These are phyloP conservation scores for Melanostoma scalare DNA, from an alignment of 2,888 invertebrate species.

Conservation along the genomic window DNA sequence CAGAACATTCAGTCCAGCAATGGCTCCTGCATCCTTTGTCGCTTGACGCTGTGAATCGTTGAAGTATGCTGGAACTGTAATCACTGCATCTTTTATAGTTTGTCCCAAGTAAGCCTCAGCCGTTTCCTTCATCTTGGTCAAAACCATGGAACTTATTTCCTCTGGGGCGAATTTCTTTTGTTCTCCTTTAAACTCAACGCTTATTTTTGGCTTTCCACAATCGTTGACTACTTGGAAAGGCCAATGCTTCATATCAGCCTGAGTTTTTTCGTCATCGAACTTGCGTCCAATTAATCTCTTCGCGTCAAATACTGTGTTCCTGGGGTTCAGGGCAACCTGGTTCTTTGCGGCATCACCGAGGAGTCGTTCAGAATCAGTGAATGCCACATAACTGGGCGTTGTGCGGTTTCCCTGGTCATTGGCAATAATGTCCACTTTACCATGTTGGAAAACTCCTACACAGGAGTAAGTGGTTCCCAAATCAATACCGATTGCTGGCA, in stretches of 20 bases:
- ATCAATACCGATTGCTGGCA: slow-evolving; percentile 90
- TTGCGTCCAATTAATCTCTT: slow-evolving; percentile 95
- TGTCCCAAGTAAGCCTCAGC: slow-evolving; percentile 94
- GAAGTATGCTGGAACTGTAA: slow-evolving; percentile 95
- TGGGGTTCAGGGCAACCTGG: slow-evolving; percentile 92
- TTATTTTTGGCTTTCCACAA: slow-evolving; percentile 90
- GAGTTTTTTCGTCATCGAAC: slow-evolving; percentile 93
- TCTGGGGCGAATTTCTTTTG: slow-evolving; percentile 93
- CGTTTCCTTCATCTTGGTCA: slow-evolving; percentile 96
- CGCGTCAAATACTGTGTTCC: slow-evolving; percentile 94
- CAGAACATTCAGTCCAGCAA: slow-evolving; percentile 94
- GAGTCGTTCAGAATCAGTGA: slow-evolving; percentile 92
- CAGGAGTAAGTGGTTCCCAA: slow-evolving; percentile 94
- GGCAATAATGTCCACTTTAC: slow-evolving; percentile 92
- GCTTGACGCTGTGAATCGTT: slow-evolving; percentile 94
- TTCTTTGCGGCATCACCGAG: slow-evolving; percentile 91
- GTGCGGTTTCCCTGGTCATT: slow-evolving; percentile 92
- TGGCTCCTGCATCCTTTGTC: slow-evolving; percentile 96
- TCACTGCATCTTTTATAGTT: slow-evolving; percentile 91
- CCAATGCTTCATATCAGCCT: slow-evolving; percentile 96
- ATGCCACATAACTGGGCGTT: slow-evolving; percentile 90
- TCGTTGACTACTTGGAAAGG: slow-evolving; percentile 94
- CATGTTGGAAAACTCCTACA: slow-evolving; percentile 91
- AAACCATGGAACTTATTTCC: slow-evolving; percentile 95
- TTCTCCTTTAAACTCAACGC: slow-evolving; percentile 94